phyloP scores from a whole-genome alignment of 30 jellyfish, hydroid and myxozoan genomes.

The Mastigias papua region DNA sequence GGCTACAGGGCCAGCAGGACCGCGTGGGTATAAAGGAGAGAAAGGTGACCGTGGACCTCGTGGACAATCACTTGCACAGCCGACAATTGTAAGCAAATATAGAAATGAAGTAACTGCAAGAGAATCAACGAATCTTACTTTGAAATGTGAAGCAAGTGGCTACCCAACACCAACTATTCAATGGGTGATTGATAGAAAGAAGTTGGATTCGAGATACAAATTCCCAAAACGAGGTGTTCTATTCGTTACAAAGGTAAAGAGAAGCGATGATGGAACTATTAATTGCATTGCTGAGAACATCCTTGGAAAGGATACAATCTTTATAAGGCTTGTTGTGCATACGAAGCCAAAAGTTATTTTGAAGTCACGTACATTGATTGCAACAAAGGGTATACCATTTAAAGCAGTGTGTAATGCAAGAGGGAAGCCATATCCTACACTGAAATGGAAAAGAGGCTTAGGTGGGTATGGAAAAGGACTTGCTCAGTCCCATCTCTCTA shows the following conservation, averaged over 20 bases:
- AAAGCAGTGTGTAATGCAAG: slow-evolving; percentile 11
- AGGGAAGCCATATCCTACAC: slow-evolving; percentile 37
- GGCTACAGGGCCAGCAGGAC: slow-evolving; percentile 8
- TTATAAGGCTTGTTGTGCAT: slow-evolving; percentile 24
- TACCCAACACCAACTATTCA: slow-evolving; percentile 14
- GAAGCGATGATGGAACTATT: slow-evolving; percentile 18
- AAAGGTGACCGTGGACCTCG: slow-evolving; percentile 25
- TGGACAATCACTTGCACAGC: slow-evolving; percentile 24
- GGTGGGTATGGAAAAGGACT: background rate
- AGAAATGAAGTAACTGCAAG: background rate
- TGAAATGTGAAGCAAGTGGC: slow-evolving; percentile 37
- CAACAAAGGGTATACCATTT: slow-evolving; percentile 3
- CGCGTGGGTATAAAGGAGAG: slow-evolving; percentile 13
- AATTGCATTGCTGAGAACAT: slow-evolving; percentile 29
- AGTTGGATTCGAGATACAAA: slow-evolving; percentile 13
- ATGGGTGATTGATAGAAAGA: slow-evolving; percentile 24
- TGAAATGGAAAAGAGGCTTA: slow-evolving; percentile 29
- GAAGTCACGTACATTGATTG: background rate
- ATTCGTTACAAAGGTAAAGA: background rate
- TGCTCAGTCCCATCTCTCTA: slow-evolving; percentile 5
- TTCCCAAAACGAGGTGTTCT: slow-evolving; percentile 23
- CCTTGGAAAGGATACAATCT: slow-evolving; percentile 12
- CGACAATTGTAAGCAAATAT: background rate
- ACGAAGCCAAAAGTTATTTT: slow-evolving; percentile 35
- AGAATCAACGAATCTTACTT: slow-evolving; percentile 4